A percentile compares a stretch with the other conserved stretches of the same genome.
phyloP scores from a whole-genome alignment of 1,140 invertebrate species.

The Pissodes strobi region DNA sequence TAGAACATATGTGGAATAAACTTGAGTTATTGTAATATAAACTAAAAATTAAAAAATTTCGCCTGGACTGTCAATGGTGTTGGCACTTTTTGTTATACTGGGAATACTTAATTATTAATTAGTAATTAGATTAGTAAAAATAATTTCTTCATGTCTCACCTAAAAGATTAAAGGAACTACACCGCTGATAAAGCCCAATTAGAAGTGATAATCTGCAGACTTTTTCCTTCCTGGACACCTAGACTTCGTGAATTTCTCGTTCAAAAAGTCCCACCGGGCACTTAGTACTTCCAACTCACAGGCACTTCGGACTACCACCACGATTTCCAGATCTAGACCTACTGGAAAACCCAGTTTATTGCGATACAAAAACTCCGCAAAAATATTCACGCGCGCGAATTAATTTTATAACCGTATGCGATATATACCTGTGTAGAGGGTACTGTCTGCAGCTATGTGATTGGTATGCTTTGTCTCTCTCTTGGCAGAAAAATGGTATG shows the following conservation, averaged over 20 bases:
- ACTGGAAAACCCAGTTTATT: slow-evolving; percentile 24
- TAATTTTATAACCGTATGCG: background rate
- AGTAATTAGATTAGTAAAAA: too few species aligned
- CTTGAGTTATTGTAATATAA: too few species aligned
- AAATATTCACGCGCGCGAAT: slow-evolving; percentile 8
- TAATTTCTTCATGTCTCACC: too few species aligned
- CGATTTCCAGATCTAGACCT: slow-evolving; percentile 22
- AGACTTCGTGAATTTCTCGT: slow-evolving; percentile 25
- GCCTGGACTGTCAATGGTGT: too few species aligned
- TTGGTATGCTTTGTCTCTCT: slow-evolving; percentile 10
- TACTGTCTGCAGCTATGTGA: slow-evolving; percentile 10
- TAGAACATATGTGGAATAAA: too few species aligned
- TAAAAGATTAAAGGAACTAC: background rate
- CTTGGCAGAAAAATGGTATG: slow-evolving; percentile 6
- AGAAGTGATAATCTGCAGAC: background rate
- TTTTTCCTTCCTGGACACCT: slow-evolving; percentile 26
- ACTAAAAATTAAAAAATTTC: too few species aligned
- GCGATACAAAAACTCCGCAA: slow-evolving; percentile 9
- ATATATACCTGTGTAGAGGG: too few species aligned
- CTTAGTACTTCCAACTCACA: slow-evolving; percentile 6
- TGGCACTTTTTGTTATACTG: too few species aligned
- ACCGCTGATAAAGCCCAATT: background rate
- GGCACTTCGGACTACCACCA: background rate
- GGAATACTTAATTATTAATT: too few species aligned
- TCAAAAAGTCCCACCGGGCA: slow-evolving; percentile 1